These are phyloP conservation scores for Planococcus citri DNA, from an alignment of 1,140 invertebrate genomes.

Conservation along the genomic window DNA sequence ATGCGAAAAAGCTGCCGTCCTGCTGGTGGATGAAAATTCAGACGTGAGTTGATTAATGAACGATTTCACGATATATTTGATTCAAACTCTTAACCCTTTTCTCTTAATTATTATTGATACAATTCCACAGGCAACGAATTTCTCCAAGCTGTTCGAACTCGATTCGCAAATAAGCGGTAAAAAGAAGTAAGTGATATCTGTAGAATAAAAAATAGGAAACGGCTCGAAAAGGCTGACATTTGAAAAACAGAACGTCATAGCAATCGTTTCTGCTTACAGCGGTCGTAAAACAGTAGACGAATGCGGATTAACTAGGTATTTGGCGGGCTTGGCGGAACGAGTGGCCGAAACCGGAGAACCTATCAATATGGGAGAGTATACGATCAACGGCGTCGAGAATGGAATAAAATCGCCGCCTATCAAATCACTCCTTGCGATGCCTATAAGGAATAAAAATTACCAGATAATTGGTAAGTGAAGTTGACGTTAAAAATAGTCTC, in stretches of 20 bases:
- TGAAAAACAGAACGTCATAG: too few relatives aligned
- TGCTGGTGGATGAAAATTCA: conserved; percentile 35
- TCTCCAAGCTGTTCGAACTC: conserved; percentile 35
- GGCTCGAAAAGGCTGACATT: too few relatives aligned
- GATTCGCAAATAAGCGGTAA: conserved; percentile 27
- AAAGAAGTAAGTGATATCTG: neutral
- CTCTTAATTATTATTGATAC: too few relatives aligned
- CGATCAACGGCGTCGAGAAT: conserved; percentile 28
- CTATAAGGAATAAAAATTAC: conserved; percentile 36
- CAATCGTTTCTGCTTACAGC: conserved; percentile 8
- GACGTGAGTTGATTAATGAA: too few relatives aligned
- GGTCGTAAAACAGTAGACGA: conserved; percentile 26
- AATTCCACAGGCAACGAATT: conserved; percentile 30
- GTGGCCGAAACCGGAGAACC: conserved; percentile 37
- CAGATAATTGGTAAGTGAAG: conserved; percentile 36
- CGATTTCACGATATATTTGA: too few relatives aligned
- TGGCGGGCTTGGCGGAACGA: conserved; percentile 35
- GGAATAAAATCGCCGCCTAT: conserved; percentile 25
- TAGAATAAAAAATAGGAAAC: neutral
- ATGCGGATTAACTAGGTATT: conserved; percentile 29
- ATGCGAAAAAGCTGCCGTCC: conserved; percentile 38
- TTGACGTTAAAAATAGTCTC: neutral
- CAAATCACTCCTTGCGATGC: conserved; percentile 36
- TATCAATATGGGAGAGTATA: conserved; percentile 35
- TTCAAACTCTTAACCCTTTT: neutral